Evolutionary conservation across 2,888 invertebrate genomes (phyloP).

Genomic region (Hololepta plana): DNA sequence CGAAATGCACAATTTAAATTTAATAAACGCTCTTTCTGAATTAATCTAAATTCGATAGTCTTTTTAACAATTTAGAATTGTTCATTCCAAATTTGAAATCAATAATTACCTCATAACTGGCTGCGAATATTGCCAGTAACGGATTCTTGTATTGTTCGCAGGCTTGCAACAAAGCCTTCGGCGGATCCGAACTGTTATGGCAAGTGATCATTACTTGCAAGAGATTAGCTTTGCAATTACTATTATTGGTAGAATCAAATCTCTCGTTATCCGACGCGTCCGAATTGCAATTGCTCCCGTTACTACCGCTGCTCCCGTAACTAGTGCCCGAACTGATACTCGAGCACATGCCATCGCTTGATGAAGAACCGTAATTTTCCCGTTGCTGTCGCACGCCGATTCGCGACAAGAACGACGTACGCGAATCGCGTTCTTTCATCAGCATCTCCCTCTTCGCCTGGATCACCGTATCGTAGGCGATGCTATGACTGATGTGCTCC

Average conservation of each 20-base stretch:
- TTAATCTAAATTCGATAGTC: background rate
- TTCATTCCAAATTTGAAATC: too few species aligned
- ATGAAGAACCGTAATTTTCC: conserved; percentile 5
- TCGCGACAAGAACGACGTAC: conserved; percentile 23
- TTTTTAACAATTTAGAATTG: background rate
- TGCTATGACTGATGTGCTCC: conserved; percentile 45
- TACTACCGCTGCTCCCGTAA: conserved; percentile 21
- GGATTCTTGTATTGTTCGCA: conserved; percentile 39
- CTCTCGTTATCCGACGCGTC: conserved; percentile 20
- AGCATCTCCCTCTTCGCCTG: conserved; percentile 14
- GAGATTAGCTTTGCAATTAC: conserved; percentile 31
- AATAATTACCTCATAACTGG: conserved; percentile 48
- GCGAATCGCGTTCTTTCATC: conserved; percentile 22
- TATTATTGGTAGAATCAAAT: conserved; percentile 11
- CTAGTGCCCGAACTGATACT: conserved; percentile 12
- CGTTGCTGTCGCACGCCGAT: conserved; percentile 17
- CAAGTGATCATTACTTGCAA: conserved; percentile 45
- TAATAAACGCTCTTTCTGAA: too few species aligned
- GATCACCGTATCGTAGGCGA: conserved; percentile 19
- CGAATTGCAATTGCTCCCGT: conserved; percentile 19
- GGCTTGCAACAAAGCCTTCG: conserved; percentile 40
- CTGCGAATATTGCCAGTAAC: conserved; percentile 43
- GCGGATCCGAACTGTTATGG: conserved; percentile 51
- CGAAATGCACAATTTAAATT: conserved; percentile 1
- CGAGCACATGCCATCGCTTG: conserved; percentile 8